Evolutionary conservation across 2,888 invertebrate genomes (phyloP), one percentile per base, ranked within the genome.

Genomic region (Pseudococcus longispinus): DNA sequence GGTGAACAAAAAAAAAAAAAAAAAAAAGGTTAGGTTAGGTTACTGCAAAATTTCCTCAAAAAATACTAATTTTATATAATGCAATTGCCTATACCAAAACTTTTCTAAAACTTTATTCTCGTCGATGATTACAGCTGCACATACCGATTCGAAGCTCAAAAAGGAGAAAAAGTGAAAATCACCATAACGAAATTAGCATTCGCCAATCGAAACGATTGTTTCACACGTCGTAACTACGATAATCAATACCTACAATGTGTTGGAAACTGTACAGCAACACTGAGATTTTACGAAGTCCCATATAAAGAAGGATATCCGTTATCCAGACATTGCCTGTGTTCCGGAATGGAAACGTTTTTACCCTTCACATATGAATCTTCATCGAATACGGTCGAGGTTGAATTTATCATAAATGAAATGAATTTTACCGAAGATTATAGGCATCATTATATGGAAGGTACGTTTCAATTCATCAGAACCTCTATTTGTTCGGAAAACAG

Each of bases 61-160:
- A n/a, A n/a, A n/a, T n/a, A n/a, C n/a, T n/a, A n/a, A n/a, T n/a
- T n/a, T n/a, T n/a, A n/a, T n/a, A n/a, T n/a, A n/a, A n/a, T n/a
- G n/a, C n/a, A n/a, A n/a, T n/a, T n/a, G n/a, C n/a, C n/a, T n/a
- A n/a, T n/a, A n/a, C n/a, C n/a, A n/a, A 37, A 37, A 37, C 0
- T 37, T 37, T 37, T 37, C 37, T 37, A 4, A 4, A 37, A 37
- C 9, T 37, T 74, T 77, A 32, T 77, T 3, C 44, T 3, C 44
- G 4, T 32, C n/a, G 15, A 32, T 74, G 1, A 13, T 65, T 92
- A 84, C 92, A 95, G 95, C 90, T 97, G 97, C 91, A 93, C 95
- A 80, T 97, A 97, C 91, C 95, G 96, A 82, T 97, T 97, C 90
- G 96, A 96, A 91, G 96, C 95, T 0, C 95, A 95, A 89, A 94